These are phyloP conservation scores for Drosophila ambigua DNA, from an alignment of 1,140 invertebrate genomes.

Conservation along the genomic window DNA sequence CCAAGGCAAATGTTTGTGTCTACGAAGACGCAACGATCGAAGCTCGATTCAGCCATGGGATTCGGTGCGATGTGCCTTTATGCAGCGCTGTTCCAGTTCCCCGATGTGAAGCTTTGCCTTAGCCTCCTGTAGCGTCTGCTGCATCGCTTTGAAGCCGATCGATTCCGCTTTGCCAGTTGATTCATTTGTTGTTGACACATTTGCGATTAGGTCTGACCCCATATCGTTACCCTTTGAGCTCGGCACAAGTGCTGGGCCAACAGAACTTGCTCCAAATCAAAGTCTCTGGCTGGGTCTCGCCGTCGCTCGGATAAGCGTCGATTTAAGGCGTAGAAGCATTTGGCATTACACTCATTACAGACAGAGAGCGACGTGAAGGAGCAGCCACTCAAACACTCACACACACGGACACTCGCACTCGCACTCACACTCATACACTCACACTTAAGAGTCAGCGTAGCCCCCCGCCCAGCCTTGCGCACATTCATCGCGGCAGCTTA, in stretches of 20 bases:
- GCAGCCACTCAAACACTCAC: slow-evolving; percentile 26
- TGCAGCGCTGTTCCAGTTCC: too few relatives aligned
- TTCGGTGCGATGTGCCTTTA: too few relatives aligned
- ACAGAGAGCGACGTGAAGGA: slow-evolving; percentile 2
- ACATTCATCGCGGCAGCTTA: slow-evolving; percentile 27
- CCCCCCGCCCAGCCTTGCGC: background rate
- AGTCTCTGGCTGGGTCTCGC: slow-evolving; percentile 9
- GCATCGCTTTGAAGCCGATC: slow-evolving; percentile 5
- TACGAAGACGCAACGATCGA: too few relatives aligned
- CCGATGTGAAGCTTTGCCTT: too few relatives aligned
- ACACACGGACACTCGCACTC: slow-evolving; percentile 6
- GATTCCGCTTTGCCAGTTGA: slow-evolving; percentile 9
- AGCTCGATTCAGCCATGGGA: too few relatives aligned
- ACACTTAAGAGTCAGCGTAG: background rate
- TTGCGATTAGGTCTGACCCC: slow-evolving; percentile 19
- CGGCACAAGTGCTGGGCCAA: slow-evolving; percentile 25
- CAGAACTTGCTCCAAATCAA: background rate
- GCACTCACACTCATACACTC: background rate
- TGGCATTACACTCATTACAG: slow-evolving; percentile 58
- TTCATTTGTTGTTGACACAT: slow-evolving; percentile 21
- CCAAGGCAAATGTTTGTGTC: background rate
- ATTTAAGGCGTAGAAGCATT: slow-evolving; percentile 60
- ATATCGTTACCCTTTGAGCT: slow-evolving; percentile 7
- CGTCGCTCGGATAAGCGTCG: slow-evolving; percentile 56
- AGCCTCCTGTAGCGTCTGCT: too few relatives aligned